Evolutionary conservation across 2,888 invertebrate genomes (phyloP), one percentile per base, ranked within the genome.

Genomic region (Neocrepidodera transversa): DNA sequence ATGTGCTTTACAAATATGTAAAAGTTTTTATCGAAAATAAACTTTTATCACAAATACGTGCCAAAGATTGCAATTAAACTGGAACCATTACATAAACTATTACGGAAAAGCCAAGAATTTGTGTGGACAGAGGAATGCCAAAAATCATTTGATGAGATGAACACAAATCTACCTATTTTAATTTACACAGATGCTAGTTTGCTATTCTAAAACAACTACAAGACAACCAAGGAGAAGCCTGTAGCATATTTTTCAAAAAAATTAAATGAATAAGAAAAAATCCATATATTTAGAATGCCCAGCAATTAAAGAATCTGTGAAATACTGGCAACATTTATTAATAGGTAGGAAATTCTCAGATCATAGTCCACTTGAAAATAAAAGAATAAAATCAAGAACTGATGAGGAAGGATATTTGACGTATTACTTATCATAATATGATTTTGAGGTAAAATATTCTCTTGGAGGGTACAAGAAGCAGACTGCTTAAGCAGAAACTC

Each of bases 371-470:
- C 18, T 52, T 4, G 47, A 60, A 63, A 58, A 43, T 18, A 13
- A 64, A 48, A 67, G 64, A 10, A 38, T 68, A 43, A 66, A 64
- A 49, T 7, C 52, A 11, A 65, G 66, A 55, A 62, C 66, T 1
- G 67, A 69, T 49, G 61, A 64, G 60, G 63, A 68, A 48, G 65
- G 67, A 7, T 60, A 68, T 17, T 42, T 66, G 10, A 57, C 56
- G 28, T 53, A 65, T 47, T 66, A 66, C 43, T 28, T 68, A 28
- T 66, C 65, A 28, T 65, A 66, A 60, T 68, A 58, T 43, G 36
- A 67, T 36, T 64, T 66, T 40, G 30, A 66, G 59, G 50, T 68
- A 32, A 66, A 36, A 64, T 67, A 68, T 48, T 2, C 7, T 28
- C 62, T 62, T 14, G 67, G 63, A 16, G 61, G 52, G 62, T 6